Evolutionary conservation across 2,113 vertebrate species (phyloP), one percentile per base, ranked within the genome.

Genomic region (Mesoclemmys tuberculata): DNA sequence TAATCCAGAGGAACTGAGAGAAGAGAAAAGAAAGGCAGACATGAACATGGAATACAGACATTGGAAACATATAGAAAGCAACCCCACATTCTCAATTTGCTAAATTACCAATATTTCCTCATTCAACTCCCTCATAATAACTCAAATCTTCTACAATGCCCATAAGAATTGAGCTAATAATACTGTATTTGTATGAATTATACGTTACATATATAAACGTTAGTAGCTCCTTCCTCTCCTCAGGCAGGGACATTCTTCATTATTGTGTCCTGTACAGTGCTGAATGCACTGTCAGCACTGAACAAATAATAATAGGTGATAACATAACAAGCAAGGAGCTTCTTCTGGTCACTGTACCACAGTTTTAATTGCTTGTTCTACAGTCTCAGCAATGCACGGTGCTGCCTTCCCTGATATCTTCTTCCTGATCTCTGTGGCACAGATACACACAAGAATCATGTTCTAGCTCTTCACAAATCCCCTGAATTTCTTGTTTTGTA

Each of bases 1-100:
- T 78, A 96, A 94, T 89, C 82, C 94, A 54, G 87, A 94, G 90
- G 14, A 91, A 93, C 95, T 93, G 85, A 89, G 78, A 97, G 94
- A 90, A 82, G 64, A 74, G 49, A n/a, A 94, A 92, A 95, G n/a
- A 84, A 94, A 41, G 31, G 80, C 94, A 94, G 84, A 82, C 38
- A 19, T 44, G 8, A 48, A 48, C 52, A 87, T 10, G 58, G 6
- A 93, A 89, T 93, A 90, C 71, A 93, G 82, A 52, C 54, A 93
- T 14, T 56, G 93, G 92, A 94, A 97, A 88, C 77, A 80, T 46
- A 52, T 48, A 93, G 88, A 38, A 96, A 93, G 44, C 83, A 95
- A 93, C 88, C 84, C 89, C 85, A 41, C 24, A 78, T 85, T 91
- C 78, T 56, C 31, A 92, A 46, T 93, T 89, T 88, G 41, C 89